Evolutionary conservation across 1,140 invertebrate species (phyloP).

Genomic region (Sogatella furcifera): DNA sequence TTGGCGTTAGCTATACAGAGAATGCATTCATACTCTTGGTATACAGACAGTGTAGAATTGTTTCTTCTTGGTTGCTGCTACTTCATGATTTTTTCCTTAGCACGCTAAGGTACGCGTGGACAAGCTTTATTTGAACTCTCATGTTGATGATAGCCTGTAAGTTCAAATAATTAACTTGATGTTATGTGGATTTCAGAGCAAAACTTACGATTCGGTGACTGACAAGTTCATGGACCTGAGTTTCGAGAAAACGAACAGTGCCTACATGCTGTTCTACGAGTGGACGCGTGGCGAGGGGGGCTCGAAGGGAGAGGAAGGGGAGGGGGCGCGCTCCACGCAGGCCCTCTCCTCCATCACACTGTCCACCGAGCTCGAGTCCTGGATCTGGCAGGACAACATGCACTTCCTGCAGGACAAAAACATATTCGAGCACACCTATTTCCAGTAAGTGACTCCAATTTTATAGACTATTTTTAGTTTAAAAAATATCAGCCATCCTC

Average conservation of each 20-base stretch:
- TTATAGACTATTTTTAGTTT: too few species aligned
- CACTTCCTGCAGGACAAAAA: constrained; percentile 90
- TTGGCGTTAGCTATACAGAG: too few species aligned
- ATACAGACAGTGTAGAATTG: too few species aligned
- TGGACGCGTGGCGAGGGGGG: constrained; percentile 31
- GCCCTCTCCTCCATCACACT: constrained; percentile 41
- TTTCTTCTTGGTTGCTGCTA: too few species aligned
- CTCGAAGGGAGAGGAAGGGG: constrained; percentile 15
- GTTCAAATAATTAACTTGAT: too few species aligned
- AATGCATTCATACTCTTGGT: too few species aligned
- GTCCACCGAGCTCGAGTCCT: constrained; percentile 70
- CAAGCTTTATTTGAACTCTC: too few species aligned
- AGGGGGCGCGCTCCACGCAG: constrained; percentile 12
- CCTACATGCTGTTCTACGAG: constrained; percentile 96
- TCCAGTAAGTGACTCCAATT: constrained; percentile 66
- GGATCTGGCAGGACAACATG: constrained; percentile 95
- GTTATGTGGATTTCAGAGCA: constrained; percentile 81
- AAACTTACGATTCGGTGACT: constrained; percentile 90
- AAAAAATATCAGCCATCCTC: too few species aligned
- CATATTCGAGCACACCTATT: constrained; percentile 91
- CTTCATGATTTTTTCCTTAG: too few species aligned
- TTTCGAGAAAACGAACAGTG: constrained; percentile 94
- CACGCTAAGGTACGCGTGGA: too few species aligned
- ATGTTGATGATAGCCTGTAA: too few species aligned
- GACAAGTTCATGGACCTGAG: constrained; percentile 96